Evolutionary conservation across 2,113 vertebrate species (phyloP).

Genomic region (Vanacampus margaritifer): DNA sequence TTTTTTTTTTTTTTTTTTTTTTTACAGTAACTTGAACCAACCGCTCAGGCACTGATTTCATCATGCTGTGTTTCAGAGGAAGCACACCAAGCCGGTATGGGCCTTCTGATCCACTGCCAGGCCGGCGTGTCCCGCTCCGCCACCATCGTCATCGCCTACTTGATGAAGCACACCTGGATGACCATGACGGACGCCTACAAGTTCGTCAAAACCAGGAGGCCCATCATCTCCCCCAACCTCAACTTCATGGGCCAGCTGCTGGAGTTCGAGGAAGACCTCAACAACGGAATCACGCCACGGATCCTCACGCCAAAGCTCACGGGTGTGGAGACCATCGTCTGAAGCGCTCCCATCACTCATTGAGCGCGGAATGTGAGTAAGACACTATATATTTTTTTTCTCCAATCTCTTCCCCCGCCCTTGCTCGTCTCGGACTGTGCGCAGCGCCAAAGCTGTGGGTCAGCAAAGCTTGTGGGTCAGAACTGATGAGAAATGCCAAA

Average conservation of each 20-base stretch:
- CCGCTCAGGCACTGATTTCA: conserved; percentile 15
- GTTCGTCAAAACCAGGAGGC: conserved; percentile 95
- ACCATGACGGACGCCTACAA: conserved; percentile 99
- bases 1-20: too few species aligned
- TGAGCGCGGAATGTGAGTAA: conserved; percentile 17
- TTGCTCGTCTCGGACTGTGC: conserved; percentile 41
- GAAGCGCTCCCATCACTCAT: conserved; percentile 46
- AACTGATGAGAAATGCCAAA: conserved; percentile 60
- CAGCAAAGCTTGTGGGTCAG: conserved; percentile 48
- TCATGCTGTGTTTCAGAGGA: conserved; percentile 76
- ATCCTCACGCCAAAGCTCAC: conserved; percentile 95
- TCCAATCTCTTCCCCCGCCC: conserved; percentile 35
- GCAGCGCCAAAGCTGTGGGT: conserved; percentile 50
- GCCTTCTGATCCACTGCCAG: conserved; percentile 97
- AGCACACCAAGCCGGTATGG: conserved; percentile 91
- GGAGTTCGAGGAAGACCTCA: conserved; percentile 98
- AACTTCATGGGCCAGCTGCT: conserved; percentile 99
- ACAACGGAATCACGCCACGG: conserved; percentile 91
- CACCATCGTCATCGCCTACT: conserved; percentile 96
- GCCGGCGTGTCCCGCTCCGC: conserved; percentile 95
- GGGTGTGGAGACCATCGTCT: conserved; percentile 91
- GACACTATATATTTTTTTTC: conserved; percentile 18
- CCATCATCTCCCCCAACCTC: conserved; percentile 98
- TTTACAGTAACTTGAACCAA: too few species aligned
- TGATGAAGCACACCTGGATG: conserved; percentile 99